Percentiles rank a stretch among this genome's conserved stretches.
Evolutionary conservation across 2,888 invertebrate genomes (phyloP).

Genomic region (Harpalus rufipes): DNA sequence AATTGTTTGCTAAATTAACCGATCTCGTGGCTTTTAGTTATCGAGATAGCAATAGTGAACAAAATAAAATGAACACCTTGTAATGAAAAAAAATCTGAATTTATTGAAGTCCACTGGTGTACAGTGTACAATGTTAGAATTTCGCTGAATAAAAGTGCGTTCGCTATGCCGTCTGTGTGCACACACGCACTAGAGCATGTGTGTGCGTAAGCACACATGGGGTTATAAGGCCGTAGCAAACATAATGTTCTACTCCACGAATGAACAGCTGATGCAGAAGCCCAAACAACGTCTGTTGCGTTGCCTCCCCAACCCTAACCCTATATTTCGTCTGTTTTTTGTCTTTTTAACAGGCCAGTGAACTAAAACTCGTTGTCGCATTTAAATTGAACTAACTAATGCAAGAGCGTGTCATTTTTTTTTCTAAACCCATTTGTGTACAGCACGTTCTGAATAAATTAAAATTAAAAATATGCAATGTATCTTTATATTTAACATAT

Average conservation of each 20-base stretch:
- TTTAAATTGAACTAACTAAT: slow-evolving; percentile 56
- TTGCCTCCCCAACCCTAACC: slow-evolving; percentile 48
- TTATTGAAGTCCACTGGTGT: neutral
- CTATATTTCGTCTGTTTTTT: slow-evolving; percentile 62
- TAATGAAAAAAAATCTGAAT: neutral
- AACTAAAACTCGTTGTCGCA: slow-evolving; percentile 61
- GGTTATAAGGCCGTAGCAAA: slow-evolving; percentile 35
- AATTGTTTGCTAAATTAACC: too few species aligned
- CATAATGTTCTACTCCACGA: slow-evolving; percentile 54
- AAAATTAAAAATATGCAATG: slow-evolving; percentile 18
- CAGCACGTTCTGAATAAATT: slow-evolving; percentile 32
- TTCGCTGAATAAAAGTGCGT: slow-evolving; percentile 37
- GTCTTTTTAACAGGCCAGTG: slow-evolving; percentile 60
- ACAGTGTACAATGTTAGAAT: neutral
- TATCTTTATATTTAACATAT: slow-evolving; percentile 9
- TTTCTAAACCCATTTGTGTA: neutral
- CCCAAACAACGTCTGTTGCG: slow-evolving; percentile 56
- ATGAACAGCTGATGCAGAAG: slow-evolving; percentile 64
- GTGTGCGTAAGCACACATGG: slow-evolving; percentile 35
- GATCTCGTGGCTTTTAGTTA: too few species aligned
- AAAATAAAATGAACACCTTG: too few species aligned
- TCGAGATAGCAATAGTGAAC: too few species aligned
- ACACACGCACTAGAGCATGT: neutral
- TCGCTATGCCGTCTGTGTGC: neutral
- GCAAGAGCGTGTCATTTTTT: slow-evolving; percentile 46